phyloP scores from a whole-genome alignment of 1,140 invertebrate species.

The Hypsibius dujardini region DNA sequence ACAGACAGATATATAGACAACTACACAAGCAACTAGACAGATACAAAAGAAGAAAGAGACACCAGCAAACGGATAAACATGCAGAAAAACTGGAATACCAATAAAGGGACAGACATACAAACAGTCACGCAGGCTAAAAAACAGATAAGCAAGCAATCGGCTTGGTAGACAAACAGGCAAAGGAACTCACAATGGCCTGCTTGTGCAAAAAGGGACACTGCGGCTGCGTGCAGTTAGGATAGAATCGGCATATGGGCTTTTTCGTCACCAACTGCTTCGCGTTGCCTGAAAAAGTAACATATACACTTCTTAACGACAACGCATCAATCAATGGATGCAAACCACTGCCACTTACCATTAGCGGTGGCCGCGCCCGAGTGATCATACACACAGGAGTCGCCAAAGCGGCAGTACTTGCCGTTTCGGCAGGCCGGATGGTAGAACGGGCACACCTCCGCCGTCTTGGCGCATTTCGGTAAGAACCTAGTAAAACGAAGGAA shows the following conservation, averaged over 20 bases:
- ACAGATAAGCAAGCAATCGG: too few species aligned
- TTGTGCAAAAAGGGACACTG: not conserved
- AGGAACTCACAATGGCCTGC: not conserved
- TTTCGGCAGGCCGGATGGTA: conserved; percentile 10
- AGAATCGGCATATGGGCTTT: not conserved
- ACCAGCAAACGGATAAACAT: too few species aligned
- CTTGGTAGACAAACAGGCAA: too few species aligned
- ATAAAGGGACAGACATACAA: too few species aligned
- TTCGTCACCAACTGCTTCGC: not conserved
- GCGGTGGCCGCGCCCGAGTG: not conserved
- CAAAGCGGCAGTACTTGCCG: not conserved
- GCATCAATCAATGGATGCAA: too few species aligned
- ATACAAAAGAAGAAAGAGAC: too few species aligned
- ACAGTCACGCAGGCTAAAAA: too few species aligned
- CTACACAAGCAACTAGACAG: too few species aligned
- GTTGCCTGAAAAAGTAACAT: too few species aligned
- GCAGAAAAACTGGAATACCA: too few species aligned
- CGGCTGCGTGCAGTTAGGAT: not conserved
- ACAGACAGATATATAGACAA: too few species aligned
- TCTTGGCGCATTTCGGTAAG: conserved; percentile 10
- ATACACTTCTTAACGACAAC: too few species aligned
- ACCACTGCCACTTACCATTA: not conserved
- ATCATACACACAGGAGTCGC: not conserved
- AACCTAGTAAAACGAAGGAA: not conserved
- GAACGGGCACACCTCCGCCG: not conserved